Evolutionary conservation across 1,140 invertebrate genomes (phyloP).

Genomic region (Caerostris extrusa): DNA sequence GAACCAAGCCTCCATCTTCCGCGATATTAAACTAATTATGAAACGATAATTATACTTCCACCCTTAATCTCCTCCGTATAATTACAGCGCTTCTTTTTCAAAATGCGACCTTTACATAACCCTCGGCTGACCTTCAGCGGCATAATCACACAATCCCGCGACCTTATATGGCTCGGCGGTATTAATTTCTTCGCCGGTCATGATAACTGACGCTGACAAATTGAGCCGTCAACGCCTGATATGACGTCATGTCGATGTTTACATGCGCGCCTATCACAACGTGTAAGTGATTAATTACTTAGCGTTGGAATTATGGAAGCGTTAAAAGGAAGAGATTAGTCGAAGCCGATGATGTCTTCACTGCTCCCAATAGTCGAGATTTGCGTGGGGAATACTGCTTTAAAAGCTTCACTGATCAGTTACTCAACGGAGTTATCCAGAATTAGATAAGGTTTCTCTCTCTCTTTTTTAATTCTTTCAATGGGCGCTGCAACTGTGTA

Average conservation of each 20-base stretch:
- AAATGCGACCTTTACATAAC: constrained; percentile 67
- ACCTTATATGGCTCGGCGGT: constrained; percentile 56
- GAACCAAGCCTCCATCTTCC: constrained; percentile 29
- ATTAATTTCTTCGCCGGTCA: constrained; percentile 63
- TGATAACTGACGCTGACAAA: constrained; percentile 65
- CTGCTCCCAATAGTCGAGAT: constrained; percentile 6
- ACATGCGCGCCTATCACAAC: constrained; percentile 28
- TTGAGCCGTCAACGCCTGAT: constrained; percentile 71
- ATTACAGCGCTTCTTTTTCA: constrained; percentile 30
- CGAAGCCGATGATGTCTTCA: constrained; percentile 46
- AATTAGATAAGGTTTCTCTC: constrained; percentile 21
- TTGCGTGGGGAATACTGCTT: neutral
- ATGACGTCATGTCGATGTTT: constrained; percentile 67
- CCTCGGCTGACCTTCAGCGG: constrained; percentile 50
- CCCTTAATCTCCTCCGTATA: constrained; percentile 29
- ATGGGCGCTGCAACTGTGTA: neutral
- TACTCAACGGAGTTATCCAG: constrained; percentile 1
- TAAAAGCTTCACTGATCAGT: constrained; percentile 1
- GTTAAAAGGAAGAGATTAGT: constrained; percentile 70
- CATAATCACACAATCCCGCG: constrained; percentile 66
- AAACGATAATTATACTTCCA: constrained; percentile 47
- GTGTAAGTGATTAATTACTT: constrained; percentile 72
- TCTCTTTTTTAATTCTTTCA: neutral
- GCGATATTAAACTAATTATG: constrained; percentile 58
- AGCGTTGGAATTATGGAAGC: constrained; percentile 67